These are phyloP conservation scores for Syritta pipiens DNA, from an alignment of 2,888 invertebrate genomes.

Conservation along the genomic window DNA sequence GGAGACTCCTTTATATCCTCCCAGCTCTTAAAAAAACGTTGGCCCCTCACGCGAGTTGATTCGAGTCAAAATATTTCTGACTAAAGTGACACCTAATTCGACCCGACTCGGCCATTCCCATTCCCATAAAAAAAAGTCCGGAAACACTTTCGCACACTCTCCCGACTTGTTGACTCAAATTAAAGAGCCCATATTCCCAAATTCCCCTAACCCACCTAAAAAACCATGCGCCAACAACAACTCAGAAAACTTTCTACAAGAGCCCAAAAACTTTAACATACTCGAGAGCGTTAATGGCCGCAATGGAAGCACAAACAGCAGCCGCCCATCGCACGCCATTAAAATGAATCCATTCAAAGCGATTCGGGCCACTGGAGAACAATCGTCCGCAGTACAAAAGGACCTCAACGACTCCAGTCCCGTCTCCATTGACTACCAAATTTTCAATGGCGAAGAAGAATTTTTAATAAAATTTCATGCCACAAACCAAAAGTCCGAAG, in stretches of 20 bases:
- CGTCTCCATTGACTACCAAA: neutral
- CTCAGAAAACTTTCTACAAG: neutral
- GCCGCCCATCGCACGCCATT: neutral
- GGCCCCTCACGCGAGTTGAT: no score
- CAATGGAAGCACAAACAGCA: neutral
- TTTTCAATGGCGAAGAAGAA: neutral
- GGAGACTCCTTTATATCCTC: no score
- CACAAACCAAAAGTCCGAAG: neutral
- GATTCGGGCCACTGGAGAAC: slow-evolving; percentile 1
- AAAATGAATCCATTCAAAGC: slow-evolving; percentile 8
- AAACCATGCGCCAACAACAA: no score
- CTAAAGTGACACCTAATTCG: no score
- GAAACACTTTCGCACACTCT: no score
- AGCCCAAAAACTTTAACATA: neutral
- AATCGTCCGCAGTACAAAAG: neutral
- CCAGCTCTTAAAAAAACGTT: no score
- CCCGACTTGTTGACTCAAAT: no score
- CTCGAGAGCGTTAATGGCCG: neutral
- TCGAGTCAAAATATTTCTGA: no score
- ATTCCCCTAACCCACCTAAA: no score
- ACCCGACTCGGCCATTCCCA: no score
- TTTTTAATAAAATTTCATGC: neutral
- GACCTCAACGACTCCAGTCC: neutral
- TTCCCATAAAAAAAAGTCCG: no score
- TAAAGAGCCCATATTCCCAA: no score